phyloP scores from a whole-genome alignment of 2,888 invertebrate genomes.

The Crioceris asparagi region DNA sequence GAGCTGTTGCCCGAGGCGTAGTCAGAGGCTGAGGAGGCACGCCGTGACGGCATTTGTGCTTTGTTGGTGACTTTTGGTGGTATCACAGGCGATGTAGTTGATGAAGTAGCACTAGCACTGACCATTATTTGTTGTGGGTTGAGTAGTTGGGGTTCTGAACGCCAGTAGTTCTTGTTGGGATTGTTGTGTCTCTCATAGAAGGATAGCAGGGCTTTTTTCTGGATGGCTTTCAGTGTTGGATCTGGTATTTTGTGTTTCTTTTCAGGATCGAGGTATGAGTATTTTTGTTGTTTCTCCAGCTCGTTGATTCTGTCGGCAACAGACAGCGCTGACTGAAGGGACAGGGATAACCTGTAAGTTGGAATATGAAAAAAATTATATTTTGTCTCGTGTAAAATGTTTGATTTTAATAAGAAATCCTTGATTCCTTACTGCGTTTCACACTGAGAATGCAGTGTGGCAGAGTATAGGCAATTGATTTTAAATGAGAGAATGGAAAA shows the following conservation, averaged over 20 bases:
- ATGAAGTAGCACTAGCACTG: too few relatives aligned
- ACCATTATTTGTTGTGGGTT: slow-evolving; percentile 27
- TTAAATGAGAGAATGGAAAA: too few relatives aligned
- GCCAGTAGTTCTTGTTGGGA: slow-evolving; percentile 38
- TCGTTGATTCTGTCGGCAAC: slow-evolving; percentile 57
- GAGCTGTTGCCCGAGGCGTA: slow-evolving; percentile 45
- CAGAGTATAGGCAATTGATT: too few relatives aligned
- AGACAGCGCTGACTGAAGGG: slow-evolving; percentile 41
- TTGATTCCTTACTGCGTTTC: too few relatives aligned
- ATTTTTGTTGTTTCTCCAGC: slow-evolving; percentile 51
- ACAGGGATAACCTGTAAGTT: slow-evolving; percentile 30
- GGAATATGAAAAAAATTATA: slow-evolving; percentile 12
- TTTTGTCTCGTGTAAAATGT: too few relatives aligned
- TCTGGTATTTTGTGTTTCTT: slow-evolving; percentile 62
- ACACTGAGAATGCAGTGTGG: too few relatives aligned
- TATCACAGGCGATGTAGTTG: slow-evolving; percentile 38
- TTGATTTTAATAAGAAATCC: too few relatives aligned
- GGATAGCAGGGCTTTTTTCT: slow-evolving; percentile 70
- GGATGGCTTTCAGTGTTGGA: slow-evolving; percentile 67
- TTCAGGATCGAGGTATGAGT: slow-evolving; percentile 61
- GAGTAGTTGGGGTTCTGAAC: slow-evolving; percentile 48
- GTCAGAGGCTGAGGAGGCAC: slow-evolving; percentile 59
- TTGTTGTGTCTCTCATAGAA: slow-evolving; percentile 61
- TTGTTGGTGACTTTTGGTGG: slow-evolving; percentile 40
- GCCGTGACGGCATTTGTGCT: slow-evolving; percentile 40